Evolutionary conservation across 2,888 invertebrate species (phyloP), one percentile per base, ranked within the genome.

Genomic region (Abscondita cerata): DNA sequence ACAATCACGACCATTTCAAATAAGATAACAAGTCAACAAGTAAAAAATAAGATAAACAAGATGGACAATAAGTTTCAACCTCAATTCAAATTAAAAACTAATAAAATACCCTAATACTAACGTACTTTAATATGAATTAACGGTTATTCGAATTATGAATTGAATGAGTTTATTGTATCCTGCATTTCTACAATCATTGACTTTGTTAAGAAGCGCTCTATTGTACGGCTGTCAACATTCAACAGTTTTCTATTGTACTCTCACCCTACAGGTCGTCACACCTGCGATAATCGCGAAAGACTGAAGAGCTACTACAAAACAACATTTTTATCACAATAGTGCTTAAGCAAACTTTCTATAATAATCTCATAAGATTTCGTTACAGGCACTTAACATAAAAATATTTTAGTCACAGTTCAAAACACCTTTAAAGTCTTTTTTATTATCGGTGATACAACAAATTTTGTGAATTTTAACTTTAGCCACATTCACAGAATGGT

Each of bases 191-290:
- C 18, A 16, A 44, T 44, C 25, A 6, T 25, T 25, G 25, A 25
- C 25, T 25, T 25, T 25, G 25, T 18, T 44, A 36, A 47, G 58
- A 52, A 33, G 48, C 48, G 53, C 36, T 25, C 59, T 19, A 59
- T 59, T 59, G 59, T 59, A 47, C 12, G 53, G 48, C 33, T 53
- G 59, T 59, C 59, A 59, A 59, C 59, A 53, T 31, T 59, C 59
- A 53, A 59, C 59, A 59, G 59, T 59, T 59, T 60, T 48, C 56
- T 52, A 61, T 55, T 61, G 61, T 61, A 38, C 40, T 54, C 46
- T 38, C 52, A 46, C 56, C 52, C 44, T 46, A 61, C 56, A 61
- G 52, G 52, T 56, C 61, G 53, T 44, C 44, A 44, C 61, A 61
- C 61, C 61, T 61, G 56, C 52, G 47, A 52, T 52, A 61, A 61